Evolutionary conservation across 2,888 invertebrate species (phyloP), one percentile per base, ranked within the genome.

Genomic region (Drosophila greeni): DNA sequence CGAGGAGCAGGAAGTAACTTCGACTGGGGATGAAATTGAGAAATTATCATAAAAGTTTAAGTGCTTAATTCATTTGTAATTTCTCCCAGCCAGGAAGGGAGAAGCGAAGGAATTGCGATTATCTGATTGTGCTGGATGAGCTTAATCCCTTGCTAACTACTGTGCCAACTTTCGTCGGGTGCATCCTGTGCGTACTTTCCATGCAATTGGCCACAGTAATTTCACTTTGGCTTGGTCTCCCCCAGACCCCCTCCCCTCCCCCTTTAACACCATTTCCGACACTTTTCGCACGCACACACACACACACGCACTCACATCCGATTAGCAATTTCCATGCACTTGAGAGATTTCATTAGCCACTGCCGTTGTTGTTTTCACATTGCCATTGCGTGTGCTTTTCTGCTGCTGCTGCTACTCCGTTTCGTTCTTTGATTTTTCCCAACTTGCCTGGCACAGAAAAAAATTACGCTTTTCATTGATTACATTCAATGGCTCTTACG

Each of bases 301-400:
- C 5, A 12, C 42, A 23, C 20, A 20, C n/a, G n/a, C 43, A 34
- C 23, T 31, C 60, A 48, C 77, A 78, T 78, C 78, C 84, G 78
- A 78, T 78, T 78, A 78, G 75, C 78, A 78, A 78, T 78, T 78
- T 78, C 75, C 84, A 81, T 83, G 82, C 84, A 78, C 78, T 78
- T 77, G 73, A 83, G 75, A 73, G 84, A 75, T 78, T 67, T 67
- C 67, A 70, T 61, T 61, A 70, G 43, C 64, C 24, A 29, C 31
- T 43, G 43, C 36, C 43, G 56, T 65, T 55, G 42, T 65, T 64
- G 65, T 56, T 66, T 66, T 45, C 43, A 29, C 36, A 29, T 23
- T 56, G 54, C 9, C 53, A 55, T 53, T 34, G 53, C 55, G 36
- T 53, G 53, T 29, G 45, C 45, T 31, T 31, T 20, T 33, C 31